These are phyloP conservation scores for Drosophila fungiperda DNA, from an alignment of 2,888 invertebrate species.

Conservation along the genomic window DNA sequence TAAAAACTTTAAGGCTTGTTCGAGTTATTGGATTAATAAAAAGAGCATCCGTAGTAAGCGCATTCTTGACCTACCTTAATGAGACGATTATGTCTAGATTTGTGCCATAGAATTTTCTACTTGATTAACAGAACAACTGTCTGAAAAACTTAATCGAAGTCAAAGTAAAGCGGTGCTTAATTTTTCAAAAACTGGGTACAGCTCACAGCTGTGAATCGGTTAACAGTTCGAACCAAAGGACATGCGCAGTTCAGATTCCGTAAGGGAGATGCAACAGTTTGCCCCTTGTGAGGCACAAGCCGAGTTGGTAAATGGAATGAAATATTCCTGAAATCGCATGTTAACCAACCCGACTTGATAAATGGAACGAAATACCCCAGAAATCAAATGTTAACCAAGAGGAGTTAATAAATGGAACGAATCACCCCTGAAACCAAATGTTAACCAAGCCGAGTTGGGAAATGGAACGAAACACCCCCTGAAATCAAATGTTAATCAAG, in stretches of 20 bases:
- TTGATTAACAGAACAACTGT: neutral
- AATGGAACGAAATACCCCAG: neutral
- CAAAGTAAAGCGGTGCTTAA: neutral
- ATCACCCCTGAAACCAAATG: too few relatives aligned
- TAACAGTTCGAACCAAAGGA: constrained; percentile 58
- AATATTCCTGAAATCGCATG: constrained; percentile 17
- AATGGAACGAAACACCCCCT: too few relatives aligned
- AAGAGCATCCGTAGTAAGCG: neutral
- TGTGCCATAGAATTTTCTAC: neutral
- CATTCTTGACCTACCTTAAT: too few relatives aligned
- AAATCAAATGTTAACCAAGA: too few relatives aligned
- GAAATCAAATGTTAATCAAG: too few relatives aligned
- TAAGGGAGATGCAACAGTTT: constrained; percentile 69
- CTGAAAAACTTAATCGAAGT: neutral
- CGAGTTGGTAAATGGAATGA: constrained; percentile 16
- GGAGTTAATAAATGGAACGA: too few relatives aligned
- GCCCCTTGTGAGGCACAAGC: constrained; percentile 16
- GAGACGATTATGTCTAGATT: neutral
- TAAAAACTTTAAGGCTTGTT: accelerated
- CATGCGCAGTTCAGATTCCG: constrained; percentile 56
- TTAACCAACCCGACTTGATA: neutral
- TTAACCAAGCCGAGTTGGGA: too few relatives aligned
- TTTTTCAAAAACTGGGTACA: constrained; percentile 63
- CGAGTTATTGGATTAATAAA: neutral
- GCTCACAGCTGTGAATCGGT: constrained; percentile 53